Base-by-base conservation (phyloP, 2,797 vertebrate genomes). In the Falco naumanni region DNA sequence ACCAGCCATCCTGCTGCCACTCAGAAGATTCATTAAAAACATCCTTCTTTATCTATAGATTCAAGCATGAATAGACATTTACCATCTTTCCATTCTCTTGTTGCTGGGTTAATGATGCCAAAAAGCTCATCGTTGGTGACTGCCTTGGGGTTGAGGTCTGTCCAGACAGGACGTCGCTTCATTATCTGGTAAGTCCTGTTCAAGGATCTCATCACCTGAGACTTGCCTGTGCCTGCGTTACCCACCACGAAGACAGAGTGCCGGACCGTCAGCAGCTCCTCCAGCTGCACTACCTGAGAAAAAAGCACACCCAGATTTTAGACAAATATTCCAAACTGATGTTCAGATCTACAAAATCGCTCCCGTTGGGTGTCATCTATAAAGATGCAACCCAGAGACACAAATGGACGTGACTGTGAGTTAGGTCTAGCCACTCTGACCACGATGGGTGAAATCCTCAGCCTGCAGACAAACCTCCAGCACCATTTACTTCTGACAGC, bases 71-170 rank as follows among this genome's bases (percentile, higher is more conserved):
- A 56, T 50, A 28, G n/a, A 14, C 20, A 84, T 79, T 97, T 96
- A 98, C 98, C 98, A n/a, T 99, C 98, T 70, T 98, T 99, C 99
- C 99, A 99, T 96, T 99, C 99, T 72, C 99, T 98, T 1, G 99
- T 99, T 45, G 99, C 97, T 1, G 99, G 99, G 96, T 99, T 99
- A 94, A 99, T 99, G 97, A 99, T 98, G 78, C 99, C 99, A 4
- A 99, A 99, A 15, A 99, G 99, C 95, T 99, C 99, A 9, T 99
- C 98, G 0, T 99, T 99, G 92, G 99, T 99, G 95, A 99, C 99
- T 1, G 99, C 99, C 97, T 99, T 99, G 37, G 99, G 99, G 95
- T 99, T 99, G 33, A 99, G 99, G 97, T 99, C 99, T 9, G 98
- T 98, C 99, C 99, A 99, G 70, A 99, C 97, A 0, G 99, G 98